Evolutionary conservation across 1,140 invertebrate species (phyloP).

Genomic region (Halesus radiatus): DNA sequence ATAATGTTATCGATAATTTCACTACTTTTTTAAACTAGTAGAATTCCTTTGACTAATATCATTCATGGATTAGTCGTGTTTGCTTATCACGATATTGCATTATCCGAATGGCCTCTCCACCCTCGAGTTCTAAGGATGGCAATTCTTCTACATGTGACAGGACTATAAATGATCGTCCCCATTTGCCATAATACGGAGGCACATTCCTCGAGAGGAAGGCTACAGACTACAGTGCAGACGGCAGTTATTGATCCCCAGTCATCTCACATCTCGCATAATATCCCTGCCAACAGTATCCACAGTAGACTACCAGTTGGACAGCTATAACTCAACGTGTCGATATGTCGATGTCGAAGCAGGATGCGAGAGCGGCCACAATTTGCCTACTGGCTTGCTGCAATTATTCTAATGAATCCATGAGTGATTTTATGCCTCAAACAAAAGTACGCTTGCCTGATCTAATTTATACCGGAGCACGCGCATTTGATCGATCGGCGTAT

Average conservation of each 20-base stretch:
- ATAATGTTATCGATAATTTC: no score
- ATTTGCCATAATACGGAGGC: background rate
- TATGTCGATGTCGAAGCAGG: background rate
- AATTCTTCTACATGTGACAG: background rate
- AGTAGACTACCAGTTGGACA: background rate
- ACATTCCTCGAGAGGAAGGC: background rate
- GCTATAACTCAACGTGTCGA: background rate
- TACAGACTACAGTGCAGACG: background rate
- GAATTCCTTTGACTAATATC: no score
- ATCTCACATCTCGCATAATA: background rate
- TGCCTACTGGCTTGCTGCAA: slow-evolving; percentile 14
- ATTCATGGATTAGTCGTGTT: background rate
- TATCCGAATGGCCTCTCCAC: background rate
- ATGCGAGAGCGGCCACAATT: no score
- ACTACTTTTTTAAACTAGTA: no score
- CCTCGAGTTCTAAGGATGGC: background rate
- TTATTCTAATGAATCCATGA: background rate
- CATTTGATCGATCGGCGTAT: background rate
- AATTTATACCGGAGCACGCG: background rate
- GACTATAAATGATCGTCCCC: slow-evolving; percentile 9
- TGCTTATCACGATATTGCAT: background rate
- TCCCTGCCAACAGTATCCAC: no score
- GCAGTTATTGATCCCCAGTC: background rate
- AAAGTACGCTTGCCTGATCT: no score
- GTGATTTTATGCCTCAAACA: background rate